Conservation (phyloP, 2,888 invertebrate species). For the Dyspetes luteomarginatus region DNA sequence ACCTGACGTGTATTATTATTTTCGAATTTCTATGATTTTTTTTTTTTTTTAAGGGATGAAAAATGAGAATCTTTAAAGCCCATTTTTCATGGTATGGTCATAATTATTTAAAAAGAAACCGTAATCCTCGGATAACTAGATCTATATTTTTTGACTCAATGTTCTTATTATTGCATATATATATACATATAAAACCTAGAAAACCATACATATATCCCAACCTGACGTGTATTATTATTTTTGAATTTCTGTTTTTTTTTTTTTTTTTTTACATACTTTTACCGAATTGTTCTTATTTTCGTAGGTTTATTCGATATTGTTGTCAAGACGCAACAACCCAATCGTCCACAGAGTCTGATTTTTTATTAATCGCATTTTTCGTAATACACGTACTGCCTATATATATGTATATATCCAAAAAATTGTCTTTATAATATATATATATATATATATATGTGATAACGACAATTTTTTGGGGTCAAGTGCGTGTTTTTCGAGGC, state of each 20-base stretch:
- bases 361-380: slow-evolving; percentile 46
- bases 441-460: too few species aligned
- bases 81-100: slow-evolving; percentile 25
- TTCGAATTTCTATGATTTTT: background rate
- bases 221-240: slow-evolving; percentile 14
- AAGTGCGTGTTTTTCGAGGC: slow-evolving; percentile 46
- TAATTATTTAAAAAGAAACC: slow-evolving; percentile 20
- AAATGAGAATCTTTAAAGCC: slow-evolving; percentile 5
- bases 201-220: background rate
- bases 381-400: slow-evolving; percentile 49
- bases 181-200: slow-evolving; percentile 17
- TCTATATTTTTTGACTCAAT: slow-evolving; percentile 65
- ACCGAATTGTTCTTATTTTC: slow-evolving; percentile 1
- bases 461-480: slow-evolving; percentile 13
- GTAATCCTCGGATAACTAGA: slow-evolving; percentile 34
- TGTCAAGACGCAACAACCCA: slow-evolving; percentile 54
- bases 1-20: slow-evolving; percentile 27
- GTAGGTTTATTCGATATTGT: slow-evolving; percentile 49
- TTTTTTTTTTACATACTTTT: slow-evolving; percentile 5
- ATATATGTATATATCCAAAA: too few species aligned
- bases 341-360: slow-evolving; percentile 64
- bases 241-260: slow-evolving; percentile 14
- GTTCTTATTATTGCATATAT: slow-evolving; percentile 52
- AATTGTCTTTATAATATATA: too few species aligned
- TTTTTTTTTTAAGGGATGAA: slow-evolving; percentile 18